Percentiles rank a stretch among this genome's conserved stretches.
Conservation (phyloP, 2,113 vertebrate species). For the Gavialis gangeticus region DNA sequence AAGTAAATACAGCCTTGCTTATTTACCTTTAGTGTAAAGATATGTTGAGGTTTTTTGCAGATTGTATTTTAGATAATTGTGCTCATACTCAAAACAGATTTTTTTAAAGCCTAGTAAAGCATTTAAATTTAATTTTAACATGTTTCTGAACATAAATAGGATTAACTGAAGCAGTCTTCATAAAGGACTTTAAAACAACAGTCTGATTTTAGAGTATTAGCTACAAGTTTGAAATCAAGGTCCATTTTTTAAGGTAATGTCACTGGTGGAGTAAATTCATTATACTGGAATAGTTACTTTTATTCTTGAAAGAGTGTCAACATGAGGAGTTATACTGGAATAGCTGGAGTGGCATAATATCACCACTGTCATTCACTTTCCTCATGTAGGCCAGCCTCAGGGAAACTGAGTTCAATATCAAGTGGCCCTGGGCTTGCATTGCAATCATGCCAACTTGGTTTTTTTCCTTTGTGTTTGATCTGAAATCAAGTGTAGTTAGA, state of each 20-base stretch:
- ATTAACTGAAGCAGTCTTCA: constrained; percentile 21
- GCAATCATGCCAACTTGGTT: not conserved
- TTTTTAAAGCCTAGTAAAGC: not conserved
- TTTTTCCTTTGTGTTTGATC: not conserved
- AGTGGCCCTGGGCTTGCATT: not conserved
- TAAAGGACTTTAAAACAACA: not conserved
- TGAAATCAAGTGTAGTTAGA: not conserved
- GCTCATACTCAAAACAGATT: no score
- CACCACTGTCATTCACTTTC: not conserved
- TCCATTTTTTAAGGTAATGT: not conserved
- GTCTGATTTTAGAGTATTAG: not conserved
- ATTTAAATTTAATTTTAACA: constrained; percentile 8
- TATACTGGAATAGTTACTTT: not conserved
- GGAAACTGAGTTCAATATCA: not conserved
- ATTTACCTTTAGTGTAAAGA: constrained; percentile 1
- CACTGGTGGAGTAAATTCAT: not conserved
- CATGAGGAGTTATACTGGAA: not conserved
- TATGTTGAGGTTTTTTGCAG: not conserved
- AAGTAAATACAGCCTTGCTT: constrained; percentile 18
- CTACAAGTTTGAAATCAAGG: not conserved
- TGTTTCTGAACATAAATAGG: not conserved
- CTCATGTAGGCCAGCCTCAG: not conserved
- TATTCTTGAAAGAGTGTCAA: not conserved
- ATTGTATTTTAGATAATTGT: not conserved
- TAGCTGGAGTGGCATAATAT: not conserved